A percentile compares a stretch with the other conserved stretches of the same genome.
phyloP scores from a whole-genome alignment of 2,888 invertebrate species.

The Caenorhabditis zanzibari region DNA sequence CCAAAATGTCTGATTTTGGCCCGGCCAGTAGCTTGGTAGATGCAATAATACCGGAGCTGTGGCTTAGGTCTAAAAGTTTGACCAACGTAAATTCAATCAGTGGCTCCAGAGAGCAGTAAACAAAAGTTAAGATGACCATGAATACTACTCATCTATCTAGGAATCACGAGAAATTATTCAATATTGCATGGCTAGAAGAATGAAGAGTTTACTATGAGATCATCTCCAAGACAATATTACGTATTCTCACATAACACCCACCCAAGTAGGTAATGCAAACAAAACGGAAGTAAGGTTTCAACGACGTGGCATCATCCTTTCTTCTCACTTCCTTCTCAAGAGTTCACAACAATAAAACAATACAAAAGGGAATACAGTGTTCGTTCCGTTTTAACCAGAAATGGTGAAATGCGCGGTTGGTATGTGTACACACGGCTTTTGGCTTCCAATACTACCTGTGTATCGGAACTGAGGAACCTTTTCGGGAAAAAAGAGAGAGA shows the following conservation, averaged over 20 bases:
- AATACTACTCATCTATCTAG: not conserved
- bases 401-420: constrained; percentile 43
- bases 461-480: constrained; percentile 18
- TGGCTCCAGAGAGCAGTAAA: too few species aligned
- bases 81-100: too few species aligned
- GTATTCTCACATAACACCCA: constrained; percentile 16
- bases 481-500: constrained; percentile 15
- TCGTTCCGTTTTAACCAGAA: constrained; percentile 47
- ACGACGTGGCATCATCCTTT: constrained; percentile 35
- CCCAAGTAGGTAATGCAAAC: constrained; percentile 31
- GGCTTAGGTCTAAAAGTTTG: too few species aligned
- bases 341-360: constrained; percentile 45
- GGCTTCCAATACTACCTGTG: constrained; percentile 32
- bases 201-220: constrained; percentile 49
- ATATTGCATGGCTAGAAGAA: not conserved
- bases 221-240: constrained; percentile 52
- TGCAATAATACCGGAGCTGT: too few species aligned
- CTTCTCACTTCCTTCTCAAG: constrained; percentile 18
- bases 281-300: constrained; percentile 17
- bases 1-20: too few species aligned
- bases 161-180: constrained; percentile 14
- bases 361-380: constrained; percentile 43
- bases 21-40: too few species aligned
- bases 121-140: too few species aligned
- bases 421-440: constrained; percentile 57